A percentile compares a stretch with the other conserved stretches of the same genome.
Evolutionary conservation across 2,797 vertebrate species (phyloP).

Genomic region (Ataeniobius toweri): DNA sequence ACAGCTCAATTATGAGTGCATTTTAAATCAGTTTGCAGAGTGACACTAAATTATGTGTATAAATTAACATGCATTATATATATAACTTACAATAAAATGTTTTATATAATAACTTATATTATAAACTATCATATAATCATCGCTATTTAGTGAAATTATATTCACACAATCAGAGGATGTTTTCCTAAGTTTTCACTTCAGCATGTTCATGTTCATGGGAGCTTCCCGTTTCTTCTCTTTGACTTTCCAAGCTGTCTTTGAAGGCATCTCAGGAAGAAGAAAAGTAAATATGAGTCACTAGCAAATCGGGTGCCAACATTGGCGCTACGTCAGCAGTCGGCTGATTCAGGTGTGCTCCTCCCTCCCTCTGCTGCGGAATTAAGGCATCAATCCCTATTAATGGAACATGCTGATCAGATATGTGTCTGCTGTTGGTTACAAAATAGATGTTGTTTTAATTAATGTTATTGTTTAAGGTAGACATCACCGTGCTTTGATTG

Average conservation of each 20-base stretch:
- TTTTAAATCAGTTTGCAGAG: too few species aligned
- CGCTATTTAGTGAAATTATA: background rate
- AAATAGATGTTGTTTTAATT: too few species aligned
- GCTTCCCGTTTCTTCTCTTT: background rate
- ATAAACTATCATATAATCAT: background rate
- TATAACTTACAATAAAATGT: background rate
- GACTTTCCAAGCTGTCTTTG: background rate
- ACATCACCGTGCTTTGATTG: too few species aligned
- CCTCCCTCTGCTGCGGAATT: constrained; percentile 20
- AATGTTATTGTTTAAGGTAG: too few species aligned
- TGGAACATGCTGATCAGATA: constrained; percentile 13
- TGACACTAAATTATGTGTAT: too few species aligned
- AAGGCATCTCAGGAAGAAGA: constrained; percentile 44
- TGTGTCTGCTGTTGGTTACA: background rate
- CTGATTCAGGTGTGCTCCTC: constrained; percentile 52
- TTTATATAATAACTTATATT: background rate
- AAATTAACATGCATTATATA: too few species aligned
- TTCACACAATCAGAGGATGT: background rate
- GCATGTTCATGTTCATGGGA: background rate
- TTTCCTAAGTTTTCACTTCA: background rate
- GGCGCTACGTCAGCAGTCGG: constrained; percentile 56
- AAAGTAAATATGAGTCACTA: constrained; percentile 20
- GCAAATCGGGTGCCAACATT: constrained; percentile 50
- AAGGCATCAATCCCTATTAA: constrained; percentile 31
- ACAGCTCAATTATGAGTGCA: background rate